A percentile compares a stretch with the other conserved stretches of the same genome.
Evolutionary conservation across 2,888 invertebrate genomes (phyloP).

Genomic region (Nomada ruficornis): DNA sequence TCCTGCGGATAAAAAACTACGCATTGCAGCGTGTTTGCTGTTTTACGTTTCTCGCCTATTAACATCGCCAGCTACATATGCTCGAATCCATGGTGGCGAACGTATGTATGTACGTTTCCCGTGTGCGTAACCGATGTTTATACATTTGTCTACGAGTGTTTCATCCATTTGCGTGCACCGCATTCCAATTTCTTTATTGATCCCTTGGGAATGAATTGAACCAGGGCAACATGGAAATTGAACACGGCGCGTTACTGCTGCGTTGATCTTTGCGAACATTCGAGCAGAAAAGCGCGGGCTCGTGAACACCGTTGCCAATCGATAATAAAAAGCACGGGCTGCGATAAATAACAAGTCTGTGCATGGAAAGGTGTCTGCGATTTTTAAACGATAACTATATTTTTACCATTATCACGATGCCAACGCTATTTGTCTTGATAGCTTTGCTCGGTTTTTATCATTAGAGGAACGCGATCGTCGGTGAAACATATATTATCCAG

Average conservation of each 20-base stretch:
- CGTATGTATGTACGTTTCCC: constrained; percentile 2
- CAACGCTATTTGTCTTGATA: not conserved
- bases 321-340: constrained; percentile 42
- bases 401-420: too few relatives aligned
- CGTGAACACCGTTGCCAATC: constrained; percentile 35
- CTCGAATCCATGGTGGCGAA: constrained; percentile 7
- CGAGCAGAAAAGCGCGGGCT: constrained; percentile 17
- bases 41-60: constrained; percentile 20
- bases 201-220: not conserved
- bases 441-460: constrained; percentile 6
- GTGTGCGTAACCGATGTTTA: constrained; percentile 20
- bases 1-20: not conserved
- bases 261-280: constrained; percentile 6
- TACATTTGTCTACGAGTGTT: constrained; percentile 37
- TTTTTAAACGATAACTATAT: constrained; percentile 1
- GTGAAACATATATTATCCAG: not conserved
- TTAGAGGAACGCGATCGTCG: not conserved
- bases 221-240: constrained; percentile 11
- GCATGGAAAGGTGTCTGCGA: constrained; percentile 6
- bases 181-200: constrained; percentile 32
- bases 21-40: not conserved
- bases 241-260: not conserved
- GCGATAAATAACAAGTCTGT: constrained; percentile 31
- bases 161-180: constrained; percentile 40
- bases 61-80: constrained; percentile 28